A percentile compares a stretch with the other conserved stretches of the same genome.
phyloP scores from a whole-genome alignment of 2,888 invertebrate species.

The Liopterus haemorrhoidalis region DNA sequence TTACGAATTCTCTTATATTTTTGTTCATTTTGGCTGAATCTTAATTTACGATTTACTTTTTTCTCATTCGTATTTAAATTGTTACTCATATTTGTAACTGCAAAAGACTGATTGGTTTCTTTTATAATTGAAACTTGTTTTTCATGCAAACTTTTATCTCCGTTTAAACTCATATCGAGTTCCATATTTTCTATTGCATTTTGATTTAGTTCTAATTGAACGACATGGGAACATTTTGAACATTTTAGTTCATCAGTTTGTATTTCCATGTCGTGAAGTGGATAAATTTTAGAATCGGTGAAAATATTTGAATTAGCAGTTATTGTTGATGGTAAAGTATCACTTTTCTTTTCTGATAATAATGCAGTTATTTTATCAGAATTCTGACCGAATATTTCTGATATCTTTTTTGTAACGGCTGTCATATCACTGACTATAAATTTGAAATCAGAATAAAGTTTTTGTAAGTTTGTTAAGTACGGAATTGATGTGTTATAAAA shows the following conservation, averaged over 20 bases:
- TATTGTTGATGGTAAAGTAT: neutral
- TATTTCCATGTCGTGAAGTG: conserved; percentile 14
- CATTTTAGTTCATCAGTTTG: conserved; percentile 30
- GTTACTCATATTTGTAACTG: neutral
- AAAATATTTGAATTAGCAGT: too few species aligned
- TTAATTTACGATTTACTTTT: conserved; percentile 3
- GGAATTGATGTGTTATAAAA: conserved; percentile 13
- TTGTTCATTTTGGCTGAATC: conserved; percentile 3
- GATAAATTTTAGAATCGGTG: conserved; percentile 12
- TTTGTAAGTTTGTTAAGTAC: conserved; percentile 12
- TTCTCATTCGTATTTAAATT: neutral
- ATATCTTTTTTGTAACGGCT: too few species aligned
- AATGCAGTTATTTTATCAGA: conserved; percentile 10
- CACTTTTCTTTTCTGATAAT: conserved; percentile 6
- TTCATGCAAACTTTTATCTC: too few species aligned
- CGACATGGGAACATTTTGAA: conserved; percentile 20
- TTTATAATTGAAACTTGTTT: too few species aligned
- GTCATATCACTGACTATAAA: too few species aligned
- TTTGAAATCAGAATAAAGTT: too few species aligned
- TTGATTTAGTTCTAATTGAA: conserved; percentile 11
- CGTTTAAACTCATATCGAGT: neutral
- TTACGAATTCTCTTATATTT: conserved; percentile 30
- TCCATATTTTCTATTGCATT: neutral
- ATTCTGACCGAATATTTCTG: too few species aligned
- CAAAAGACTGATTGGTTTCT: conserved; percentile 6